Evolutionary conservation across 1,140 invertebrate genomes (phyloP), one percentile per base, ranked within the genome.

Genomic region (Polyergus mexicanus): DNA sequence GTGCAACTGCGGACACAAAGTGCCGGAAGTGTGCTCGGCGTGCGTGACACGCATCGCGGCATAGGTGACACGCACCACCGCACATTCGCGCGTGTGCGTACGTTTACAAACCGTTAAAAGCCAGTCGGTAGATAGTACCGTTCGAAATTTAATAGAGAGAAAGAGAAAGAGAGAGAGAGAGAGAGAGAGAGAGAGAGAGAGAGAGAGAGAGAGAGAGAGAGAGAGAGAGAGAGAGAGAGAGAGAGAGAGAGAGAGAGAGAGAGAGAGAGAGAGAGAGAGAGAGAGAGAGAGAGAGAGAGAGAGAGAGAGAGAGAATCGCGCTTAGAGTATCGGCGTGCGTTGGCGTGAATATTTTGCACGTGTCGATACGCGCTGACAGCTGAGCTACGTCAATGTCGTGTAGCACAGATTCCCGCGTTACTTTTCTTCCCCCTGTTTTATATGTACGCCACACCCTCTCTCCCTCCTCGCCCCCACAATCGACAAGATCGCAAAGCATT

Each of bases 1-100:
- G 81, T 91, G 84, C 63, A 90, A 77, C 84, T 86, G 72, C 71
- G 56, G 85, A 63, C 80, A 85, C 69, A 85, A 75, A 88, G 68
- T 90, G 75, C 91, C 91, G 91, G 91, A 92, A 92, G 65, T 65
- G 76, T 86, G 90, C 28, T 88, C 85, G 89, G 28, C 68, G 74
- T 89, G 91, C 91, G 91, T 92, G 89, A 84, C 89, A 86, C 77
- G 89, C 77, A 88, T 88, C 84, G 22, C 72, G 62, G 62, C 83
- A 85, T 87, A 85, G 83, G 86, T 69, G 88, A 80, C 85, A 86
- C 58, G 88, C 78, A 89, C 83, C 84, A 60, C 56, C 84, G 66
- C 35, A 41, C 35, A 41, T 38, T 51, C 76, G 85, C 76, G 85
- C 84, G 78, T 86, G 87, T 86, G 88, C 65, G 44, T 54, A 66